Evolutionary conservation across 2,797 vertebrate genomes (phyloP).

Genomic region (Octomys mimax): DNA sequence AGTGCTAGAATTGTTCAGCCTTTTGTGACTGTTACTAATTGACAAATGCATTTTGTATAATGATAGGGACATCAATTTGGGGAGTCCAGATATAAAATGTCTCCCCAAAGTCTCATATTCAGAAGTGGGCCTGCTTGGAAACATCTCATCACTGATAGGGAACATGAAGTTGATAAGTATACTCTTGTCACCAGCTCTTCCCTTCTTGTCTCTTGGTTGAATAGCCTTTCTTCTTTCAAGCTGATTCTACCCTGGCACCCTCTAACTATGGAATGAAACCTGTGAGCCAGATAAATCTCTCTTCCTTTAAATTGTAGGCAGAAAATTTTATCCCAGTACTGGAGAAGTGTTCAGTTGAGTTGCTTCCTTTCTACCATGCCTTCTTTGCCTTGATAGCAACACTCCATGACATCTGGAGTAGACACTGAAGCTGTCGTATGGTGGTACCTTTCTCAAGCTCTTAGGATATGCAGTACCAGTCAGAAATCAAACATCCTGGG

Average conservation of each 20-base stretch:
- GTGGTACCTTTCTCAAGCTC: not conserved
- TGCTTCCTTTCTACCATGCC: not conserved
- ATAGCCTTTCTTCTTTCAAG: not conserved
- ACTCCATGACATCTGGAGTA: not conserved
- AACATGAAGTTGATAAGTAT: not conserved
- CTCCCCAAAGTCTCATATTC: not conserved
- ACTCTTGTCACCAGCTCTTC: not conserved
- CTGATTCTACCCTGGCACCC: not conserved
- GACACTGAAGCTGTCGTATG: not conserved
- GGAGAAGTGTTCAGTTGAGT: not conserved
- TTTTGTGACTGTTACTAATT: not conserved
- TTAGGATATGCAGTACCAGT: not conserved
- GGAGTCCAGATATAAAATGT: not conserved
- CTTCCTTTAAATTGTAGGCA: not conserved
- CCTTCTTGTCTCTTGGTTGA: not conserved
- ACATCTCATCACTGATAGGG: not conserved
- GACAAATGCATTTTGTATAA: not conserved
- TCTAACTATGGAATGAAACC: not conserved
- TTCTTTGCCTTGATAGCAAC: not conserved
- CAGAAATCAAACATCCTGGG: not conserved
- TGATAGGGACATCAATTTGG: not conserved
- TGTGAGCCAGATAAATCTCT: not conserved
- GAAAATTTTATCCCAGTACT: not conserved
- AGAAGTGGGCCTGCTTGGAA: not conserved
- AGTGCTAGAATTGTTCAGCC: not conserved